Conservation (phyloP, 2,888 invertebrate species). For the Notocelia uddmanniana region DNA sequence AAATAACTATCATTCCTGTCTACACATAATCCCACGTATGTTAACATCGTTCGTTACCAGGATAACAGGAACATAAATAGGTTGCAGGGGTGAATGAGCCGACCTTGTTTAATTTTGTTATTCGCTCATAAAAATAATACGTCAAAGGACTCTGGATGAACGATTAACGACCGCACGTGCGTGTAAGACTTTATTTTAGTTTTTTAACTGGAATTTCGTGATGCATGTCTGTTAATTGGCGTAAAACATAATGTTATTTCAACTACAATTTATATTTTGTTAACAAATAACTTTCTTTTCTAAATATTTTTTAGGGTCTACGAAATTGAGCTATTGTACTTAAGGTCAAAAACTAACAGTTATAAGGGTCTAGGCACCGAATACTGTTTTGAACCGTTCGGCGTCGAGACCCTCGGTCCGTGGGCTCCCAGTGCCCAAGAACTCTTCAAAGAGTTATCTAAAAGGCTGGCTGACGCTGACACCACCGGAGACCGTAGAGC, state of each 20-base stretch:
- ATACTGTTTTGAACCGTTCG: no score
- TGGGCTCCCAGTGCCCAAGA: no score
- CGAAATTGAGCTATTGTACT: no score
- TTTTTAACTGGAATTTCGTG: constrained; percentile 57
- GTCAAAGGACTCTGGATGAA: constrained; percentile 47
- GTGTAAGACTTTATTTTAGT: constrained; percentile 14
- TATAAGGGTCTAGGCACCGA: no score
- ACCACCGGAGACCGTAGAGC: no score
- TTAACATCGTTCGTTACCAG: constrained; percentile 50
- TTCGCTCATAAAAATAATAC: constrained; percentile 72
- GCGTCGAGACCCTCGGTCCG: no score
- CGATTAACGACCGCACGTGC: constrained; percentile 50
- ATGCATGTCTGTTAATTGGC: constrained; percentile 52
- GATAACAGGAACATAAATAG: constrained; percentile 61
- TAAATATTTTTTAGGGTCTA: no score
- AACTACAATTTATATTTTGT: constrained; percentile 12
- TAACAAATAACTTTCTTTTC: not conserved
- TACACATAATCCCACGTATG: constrained; percentile 48
- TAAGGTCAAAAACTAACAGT: no score
- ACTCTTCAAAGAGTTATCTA: no score
- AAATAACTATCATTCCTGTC: constrained; percentile 20
- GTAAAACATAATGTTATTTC: constrained; percentile 49
- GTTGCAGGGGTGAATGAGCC: constrained; percentile 66
- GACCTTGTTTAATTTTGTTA: constrained; percentile 57
- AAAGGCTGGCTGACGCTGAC: no score